Conservation (phyloP, 2,888 invertebrate species). For the Epirrhoe alternata region DNA sequence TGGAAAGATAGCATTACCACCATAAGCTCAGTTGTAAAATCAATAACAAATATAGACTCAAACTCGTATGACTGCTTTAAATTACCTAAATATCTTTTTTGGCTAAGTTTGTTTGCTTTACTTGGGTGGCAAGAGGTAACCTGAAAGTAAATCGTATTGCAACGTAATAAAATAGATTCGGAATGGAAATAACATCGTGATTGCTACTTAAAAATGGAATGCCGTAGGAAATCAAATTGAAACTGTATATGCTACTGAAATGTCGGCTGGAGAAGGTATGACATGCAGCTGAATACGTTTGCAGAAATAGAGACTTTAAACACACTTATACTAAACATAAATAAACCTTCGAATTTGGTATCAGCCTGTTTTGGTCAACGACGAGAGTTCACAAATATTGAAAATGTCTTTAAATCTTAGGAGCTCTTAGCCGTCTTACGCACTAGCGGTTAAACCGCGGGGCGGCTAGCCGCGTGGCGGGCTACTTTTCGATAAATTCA, state of each 20-base stretch:
- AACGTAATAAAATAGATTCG: slow-evolving; percentile 45
- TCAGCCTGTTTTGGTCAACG: too few relatives aligned
- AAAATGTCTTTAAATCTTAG: too few relatives aligned
- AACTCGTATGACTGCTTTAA: background rate
- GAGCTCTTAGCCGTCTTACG: too few relatives aligned
- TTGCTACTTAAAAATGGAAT: slow-evolving; percentile 79
- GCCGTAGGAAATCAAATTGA: slow-evolving; percentile 73
- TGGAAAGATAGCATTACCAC: slow-evolving; percentile 8
- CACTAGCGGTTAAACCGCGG: too few relatives aligned
- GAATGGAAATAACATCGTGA: slow-evolving; percentile 68
- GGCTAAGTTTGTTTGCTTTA: background rate
- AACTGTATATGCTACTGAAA: slow-evolving; percentile 67
- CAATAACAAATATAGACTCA: background rate
- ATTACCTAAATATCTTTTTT: background rate
- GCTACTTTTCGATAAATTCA: too few relatives aligned
- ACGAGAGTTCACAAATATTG: too few relatives aligned
- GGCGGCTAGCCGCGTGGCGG: too few relatives aligned
- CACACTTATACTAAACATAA: background rate
- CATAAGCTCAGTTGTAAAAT: background rate
- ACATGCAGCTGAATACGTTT: slow-evolving; percentile 35
- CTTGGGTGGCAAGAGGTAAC: slow-evolving; percentile 3
- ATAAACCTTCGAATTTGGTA: too few relatives aligned
- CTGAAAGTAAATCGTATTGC: slow-evolving; percentile 34
- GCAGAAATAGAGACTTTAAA: background rate
- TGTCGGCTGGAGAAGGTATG: slow-evolving; percentile 54